phyloP scores from a whole-genome alignment of 2,113 vertebrate species.

The Perccottus glenii region DNA sequence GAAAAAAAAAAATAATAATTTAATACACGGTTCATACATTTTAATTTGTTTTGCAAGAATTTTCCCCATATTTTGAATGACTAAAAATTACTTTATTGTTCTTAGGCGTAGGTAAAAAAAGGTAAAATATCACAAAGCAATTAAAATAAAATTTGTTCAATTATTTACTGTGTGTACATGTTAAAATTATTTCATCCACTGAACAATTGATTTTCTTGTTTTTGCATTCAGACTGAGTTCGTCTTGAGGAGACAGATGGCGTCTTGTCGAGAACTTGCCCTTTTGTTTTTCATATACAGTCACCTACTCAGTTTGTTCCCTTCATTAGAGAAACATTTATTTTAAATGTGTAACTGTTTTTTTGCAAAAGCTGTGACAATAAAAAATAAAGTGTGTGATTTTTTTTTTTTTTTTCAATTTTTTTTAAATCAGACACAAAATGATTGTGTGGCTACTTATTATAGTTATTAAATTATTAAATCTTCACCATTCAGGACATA shows the following conservation, averaged over 20 bases:
- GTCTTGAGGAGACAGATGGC: not conserved
- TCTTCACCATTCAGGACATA: no score
- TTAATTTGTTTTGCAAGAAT: no score
- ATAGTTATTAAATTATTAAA: no score
- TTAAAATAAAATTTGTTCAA: not conserved
- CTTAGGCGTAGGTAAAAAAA: not conserved
- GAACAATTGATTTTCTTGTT: slow-evolving; percentile 5
- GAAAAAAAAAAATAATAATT: no score
- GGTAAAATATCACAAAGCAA: not conserved
- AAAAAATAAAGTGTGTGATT: not conserved
- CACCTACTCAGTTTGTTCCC: no score
- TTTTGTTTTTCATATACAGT: not conserved
- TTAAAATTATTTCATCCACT: slow-evolving; percentile 14
- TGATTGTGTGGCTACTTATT: no score
- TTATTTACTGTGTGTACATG: slow-evolving; percentile 1
- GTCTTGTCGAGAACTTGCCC: not conserved
- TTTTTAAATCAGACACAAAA: not conserved
- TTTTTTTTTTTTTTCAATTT: no score
- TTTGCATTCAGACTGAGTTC: slow-evolving; percentile 27
- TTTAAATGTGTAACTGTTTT: not conserved
- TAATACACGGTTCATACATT: no score
- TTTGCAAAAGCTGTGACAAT: not conserved
- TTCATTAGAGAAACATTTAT: no score
- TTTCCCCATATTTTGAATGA: no score
- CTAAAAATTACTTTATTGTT: no score